Evolutionary conservation across 1,140 invertebrate genomes (phyloP).

Genomic region (Neuroterus valhalla): DNA sequence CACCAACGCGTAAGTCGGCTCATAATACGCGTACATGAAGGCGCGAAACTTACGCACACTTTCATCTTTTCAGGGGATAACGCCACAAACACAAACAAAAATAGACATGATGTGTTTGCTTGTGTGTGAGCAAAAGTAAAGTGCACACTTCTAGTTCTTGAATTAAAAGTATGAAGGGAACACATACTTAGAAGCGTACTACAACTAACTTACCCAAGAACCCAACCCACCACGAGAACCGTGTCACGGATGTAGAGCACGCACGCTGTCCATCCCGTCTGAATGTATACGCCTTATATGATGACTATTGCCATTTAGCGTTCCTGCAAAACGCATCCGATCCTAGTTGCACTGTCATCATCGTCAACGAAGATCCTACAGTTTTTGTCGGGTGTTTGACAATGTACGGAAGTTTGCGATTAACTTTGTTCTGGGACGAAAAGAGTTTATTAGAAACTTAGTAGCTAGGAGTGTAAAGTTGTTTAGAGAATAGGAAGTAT

Average conservation of each 20-base stretch:
- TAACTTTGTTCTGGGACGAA: no score
- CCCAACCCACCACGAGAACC: constrained; percentile 66
- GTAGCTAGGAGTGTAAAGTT: no score
- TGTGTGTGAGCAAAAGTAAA: no score
- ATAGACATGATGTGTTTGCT: no score
- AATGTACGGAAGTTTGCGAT: constrained; percentile 8
- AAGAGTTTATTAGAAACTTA: no score
- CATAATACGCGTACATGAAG: constrained; percentile 33
- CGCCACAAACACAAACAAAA: constrained; percentile 39
- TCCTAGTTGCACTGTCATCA: constrained; percentile 33
- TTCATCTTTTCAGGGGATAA: constrained; percentile 41
- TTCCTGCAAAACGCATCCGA: constrained; percentile 11
- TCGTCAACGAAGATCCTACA: not conserved
- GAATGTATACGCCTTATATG: constrained; percentile 56
- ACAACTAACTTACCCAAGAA: constrained; percentile 33
- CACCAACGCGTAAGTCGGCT: constrained; percentile 7
- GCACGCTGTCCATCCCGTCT: constrained; percentile 59
- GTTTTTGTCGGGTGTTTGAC: not conserved
- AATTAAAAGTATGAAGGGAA: constrained; percentile 46
- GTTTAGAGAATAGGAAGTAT: no score
- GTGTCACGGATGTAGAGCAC: constrained; percentile 74
- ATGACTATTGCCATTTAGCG: constrained; percentile 29
- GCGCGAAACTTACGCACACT: constrained; percentile 42
- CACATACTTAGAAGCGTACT: constrained; percentile 50
- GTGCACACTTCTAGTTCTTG: constrained; percentile 17